Conservation (phyloP, 2,888 invertebrate species). For the Cryptocheilus praepositus region DNA sequence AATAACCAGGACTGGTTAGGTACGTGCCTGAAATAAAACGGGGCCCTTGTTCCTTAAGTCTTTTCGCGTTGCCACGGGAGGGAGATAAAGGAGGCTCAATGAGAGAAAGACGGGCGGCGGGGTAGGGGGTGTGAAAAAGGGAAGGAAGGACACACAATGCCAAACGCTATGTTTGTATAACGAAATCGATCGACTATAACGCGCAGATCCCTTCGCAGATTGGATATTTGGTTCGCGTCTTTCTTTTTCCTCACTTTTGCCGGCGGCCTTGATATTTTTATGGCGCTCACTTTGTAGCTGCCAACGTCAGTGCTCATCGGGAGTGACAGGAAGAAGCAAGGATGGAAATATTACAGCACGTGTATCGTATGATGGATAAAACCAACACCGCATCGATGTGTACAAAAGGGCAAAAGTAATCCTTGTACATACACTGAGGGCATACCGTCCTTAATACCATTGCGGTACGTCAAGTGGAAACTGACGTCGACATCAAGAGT, state of each 20-base stretch:
- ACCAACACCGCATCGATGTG: no score
- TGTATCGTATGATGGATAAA: no score
- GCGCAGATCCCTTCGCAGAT: slow-evolving; percentile 40
- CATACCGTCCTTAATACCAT: no score
- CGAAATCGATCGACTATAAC: slow-evolving; percentile 54
- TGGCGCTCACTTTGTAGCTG: slow-evolving; percentile 39
- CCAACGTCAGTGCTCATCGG: slow-evolving; percentile 40
- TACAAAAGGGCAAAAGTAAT: no score
- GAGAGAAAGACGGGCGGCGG: not conserved
- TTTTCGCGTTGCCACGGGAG: slow-evolving; percentile 36
- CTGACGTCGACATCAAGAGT: no score
- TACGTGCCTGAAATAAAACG: slow-evolving; percentile 72
- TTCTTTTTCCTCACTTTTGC: slow-evolving; percentile 6
- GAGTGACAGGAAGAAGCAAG: slow-evolving; percentile 8
- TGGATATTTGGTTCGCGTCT: slow-evolving; percentile 36
- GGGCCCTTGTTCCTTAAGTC: slow-evolving; percentile 55
- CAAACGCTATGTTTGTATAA: slow-evolving; percentile 54
- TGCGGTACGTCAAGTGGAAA: no score
- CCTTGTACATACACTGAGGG: no score
- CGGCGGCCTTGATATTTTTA: slow-evolving; percentile 19
- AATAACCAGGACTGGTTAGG: slow-evolving; percentile 72
- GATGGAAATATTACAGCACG: no score
- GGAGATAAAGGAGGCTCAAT: slow-evolving; percentile 12
- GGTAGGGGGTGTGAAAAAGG: not conserved
- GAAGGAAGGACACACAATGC: not conserved